Base-by-base conservation (phyloP, 2,888 invertebrate genomes). In the Napeogenes sylphis region DNA sequence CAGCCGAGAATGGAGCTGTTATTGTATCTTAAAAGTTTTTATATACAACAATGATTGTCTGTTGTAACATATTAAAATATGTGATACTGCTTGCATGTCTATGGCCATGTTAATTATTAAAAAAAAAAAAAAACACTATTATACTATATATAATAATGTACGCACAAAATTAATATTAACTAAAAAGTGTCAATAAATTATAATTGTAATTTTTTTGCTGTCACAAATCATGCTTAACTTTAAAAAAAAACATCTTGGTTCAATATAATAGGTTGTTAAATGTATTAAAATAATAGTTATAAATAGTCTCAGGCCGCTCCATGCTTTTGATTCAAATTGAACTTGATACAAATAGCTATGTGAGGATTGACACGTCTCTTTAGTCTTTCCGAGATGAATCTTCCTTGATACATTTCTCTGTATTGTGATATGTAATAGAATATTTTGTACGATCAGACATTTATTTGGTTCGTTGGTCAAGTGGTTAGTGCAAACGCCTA, bases 1-100 rank as follows among this genome's bases (percentile, higher is more conserved):
- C 64, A 58, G 74, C 70, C 68, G 57, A 64, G 70, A 55, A 72
- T 83, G 74, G 84, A 84, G 85, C 77, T 71, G 74, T 59, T 68
- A 73, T 68, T 66, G 69, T 53, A 3, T 33, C 21, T 55, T 12
- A 21, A 58, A 12, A 14, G 5, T 30, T 59, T 33, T 46, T n/a
- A 32, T 47, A 42, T 13, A 21, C 4, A 5, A 53, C n/a, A 35
- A n/a, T 32, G 8, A 13, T 45, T 12, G 46, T 55, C 46, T 13
- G 35, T 51, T 55, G 35, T 55, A 5, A 21, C 2, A 3, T 45
- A 8, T 35, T 14, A 21, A 14, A 33, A 54, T 30, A 12, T 42
- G 3, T 32, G 4, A 5, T 59, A 21, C 33, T 4, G 45, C 4
- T 33, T 42, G 42, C 10, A 10, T 42, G 42, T 42, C 10, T 10